These are phyloP conservation scores for Campoplex nolae DNA, from an alignment of 2,888 invertebrate species.

Conservation along the genomic window DNA sequence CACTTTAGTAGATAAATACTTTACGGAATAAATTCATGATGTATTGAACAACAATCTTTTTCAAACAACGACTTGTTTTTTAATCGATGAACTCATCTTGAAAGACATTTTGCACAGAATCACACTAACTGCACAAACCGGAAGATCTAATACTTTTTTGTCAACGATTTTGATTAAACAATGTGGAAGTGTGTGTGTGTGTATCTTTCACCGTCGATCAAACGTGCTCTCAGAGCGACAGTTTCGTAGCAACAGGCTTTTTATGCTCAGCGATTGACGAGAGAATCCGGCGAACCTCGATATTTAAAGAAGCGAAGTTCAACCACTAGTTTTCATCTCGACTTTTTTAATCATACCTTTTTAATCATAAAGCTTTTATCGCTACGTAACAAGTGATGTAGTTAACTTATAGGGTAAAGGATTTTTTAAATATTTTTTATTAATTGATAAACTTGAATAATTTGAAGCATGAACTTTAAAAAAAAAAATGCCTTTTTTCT, in stretches of 20 bases:
- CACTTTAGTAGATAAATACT: not conserved
- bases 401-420: not conserved
- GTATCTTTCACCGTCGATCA: not conserved
- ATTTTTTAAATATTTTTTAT: not conserved
- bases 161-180: constrained; percentile 35
- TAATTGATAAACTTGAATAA: constrained; percentile 16
- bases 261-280: constrained; percentile 19
- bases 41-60: not conserved
- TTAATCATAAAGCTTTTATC: constrained; percentile 12
- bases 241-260: not conserved
- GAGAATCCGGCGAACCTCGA: not conserved
- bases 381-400: not conserved
- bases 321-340: constrained; percentile 24
- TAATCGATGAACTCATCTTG: not conserved
- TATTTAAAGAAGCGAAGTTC: constrained; percentile 19
- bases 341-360: not conserved
- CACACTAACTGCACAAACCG: not conserved
- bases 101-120: not conserved
- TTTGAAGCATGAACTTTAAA: not conserved
- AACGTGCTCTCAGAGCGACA: not conserved
- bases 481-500: not conserved
- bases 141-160: constrained; percentile 15
- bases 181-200: not conserved
- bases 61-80: not conserved
- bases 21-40: not conserved